Evolutionary conservation across 2,113 vertebrate genomes (phyloP), one percentile per base, ranked within the genome.

Genomic region (Thunnus thynnus): DNA sequence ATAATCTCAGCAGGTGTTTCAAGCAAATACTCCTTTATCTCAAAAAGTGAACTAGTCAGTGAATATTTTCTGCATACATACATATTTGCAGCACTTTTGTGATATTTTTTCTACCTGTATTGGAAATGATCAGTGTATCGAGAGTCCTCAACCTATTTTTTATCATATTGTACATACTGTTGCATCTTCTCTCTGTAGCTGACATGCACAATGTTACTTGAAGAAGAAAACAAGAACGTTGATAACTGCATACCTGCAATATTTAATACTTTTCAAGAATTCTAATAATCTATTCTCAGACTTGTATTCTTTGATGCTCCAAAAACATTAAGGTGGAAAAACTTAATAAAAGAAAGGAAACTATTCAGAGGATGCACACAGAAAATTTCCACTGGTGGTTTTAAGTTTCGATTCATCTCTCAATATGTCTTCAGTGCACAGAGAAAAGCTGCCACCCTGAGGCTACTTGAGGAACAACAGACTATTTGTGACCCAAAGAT

Each of bases 381-480:
- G 47, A 50, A 64, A 30, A 70, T 50, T 25, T 3, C 7, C 2
- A 13, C 1, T 10, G 0, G 7, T 51, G 9, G 2, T 18, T 32
- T 52, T 47, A 47, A 46, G 56, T 81, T 86, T 86, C 1, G 0
- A n/a, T 61, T 86, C 62, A 3, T n/a, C 20, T 5, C 7, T 41
- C 10, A 6, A 0, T n/a, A 2, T 1, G 2, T 8, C 18, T 25
- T 11, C 48, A 58, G 52, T 0, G 2, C 13, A 62, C 4, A 50
- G 62, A 36, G 9, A 25, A 10, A 81, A 82, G 73, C 86, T 84
- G 87, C 89, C 89, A 65, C 36, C 67, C 1, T 61, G 79, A 60
- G 92, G 88, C 60, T 5, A 20, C 11, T 41, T 13, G 0, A 71
- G 36, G 75, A 85, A 80, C 25, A 63, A 48, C 77, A 78, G 4